Percentiles rank a stretch among this genome's conserved stretches.
Conservation (phyloP, 2,113 vertebrate genomes). For the Arizona elegans region DNA sequence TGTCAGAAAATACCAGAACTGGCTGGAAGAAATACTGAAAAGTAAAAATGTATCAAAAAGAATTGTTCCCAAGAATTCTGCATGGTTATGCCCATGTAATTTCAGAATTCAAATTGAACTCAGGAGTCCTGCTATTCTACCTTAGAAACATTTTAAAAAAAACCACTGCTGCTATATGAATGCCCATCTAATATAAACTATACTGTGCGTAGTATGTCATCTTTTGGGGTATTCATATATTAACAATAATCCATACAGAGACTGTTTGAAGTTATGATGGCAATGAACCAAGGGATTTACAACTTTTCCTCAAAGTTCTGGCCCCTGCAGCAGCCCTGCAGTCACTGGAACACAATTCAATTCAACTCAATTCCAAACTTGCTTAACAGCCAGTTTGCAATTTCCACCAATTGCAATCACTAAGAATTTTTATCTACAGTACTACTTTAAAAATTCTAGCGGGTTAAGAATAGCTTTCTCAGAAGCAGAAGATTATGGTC, state of each 20-base stretch:
- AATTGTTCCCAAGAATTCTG: neutral
- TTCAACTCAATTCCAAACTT: too few species aligned
- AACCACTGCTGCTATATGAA: neutral
- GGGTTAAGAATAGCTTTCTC: neutral
- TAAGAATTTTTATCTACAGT: neutral
- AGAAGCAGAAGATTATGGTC: neutral
- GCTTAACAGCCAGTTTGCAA: neutral
- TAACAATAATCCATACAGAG: neutral
- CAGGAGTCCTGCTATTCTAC: neutral
- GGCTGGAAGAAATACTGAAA: neutral
- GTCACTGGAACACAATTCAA: neutral
- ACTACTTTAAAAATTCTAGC: neutral
- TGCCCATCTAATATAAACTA: neutral
- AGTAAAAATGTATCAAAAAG: neutral
- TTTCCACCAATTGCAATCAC: neutral
- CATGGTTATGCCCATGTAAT: neutral
- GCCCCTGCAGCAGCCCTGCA: neutral
- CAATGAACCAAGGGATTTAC: neutral
- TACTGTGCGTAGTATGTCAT: neutral
- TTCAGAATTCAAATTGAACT: neutral
- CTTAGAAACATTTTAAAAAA: neutral
- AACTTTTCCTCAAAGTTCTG: neutral
- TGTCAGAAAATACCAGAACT: neutral
- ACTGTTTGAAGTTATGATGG: neutral
- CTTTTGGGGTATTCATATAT: neutral